Base-by-base conservation (phyloP, 1,140 invertebrate species). In the Drosophila grimshawi region DNA sequence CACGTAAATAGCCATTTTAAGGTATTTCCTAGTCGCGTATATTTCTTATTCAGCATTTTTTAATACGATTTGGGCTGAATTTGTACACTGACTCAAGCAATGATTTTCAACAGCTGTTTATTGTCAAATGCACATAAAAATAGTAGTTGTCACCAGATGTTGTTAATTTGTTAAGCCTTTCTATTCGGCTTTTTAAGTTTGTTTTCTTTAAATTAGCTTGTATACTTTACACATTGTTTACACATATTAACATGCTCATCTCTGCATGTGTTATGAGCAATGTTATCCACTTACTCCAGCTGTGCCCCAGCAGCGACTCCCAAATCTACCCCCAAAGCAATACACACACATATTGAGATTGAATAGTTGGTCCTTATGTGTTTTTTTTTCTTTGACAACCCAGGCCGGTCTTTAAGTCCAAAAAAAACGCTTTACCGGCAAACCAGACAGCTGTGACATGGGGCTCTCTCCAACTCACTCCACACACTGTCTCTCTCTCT, bases 401-500 rank as follows among this genome's bases (percentile, higher is more conserved):
- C 62, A 45, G 61, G 52, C 71, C 65, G 55, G 45, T 55, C 37
- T 75, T 74, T 68, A 62, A 71, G 57, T 41, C 37, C 46, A 19
- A 19, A 19, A 39, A 62, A 66, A 73, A 66, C 76, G 68, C 43
- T 56, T 70, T 73, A 65, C 85, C 83, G 83, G 85, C 80, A 80
- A 19, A 76, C 61, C 65, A 71, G 76, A 88, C 83, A 88, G 80
- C 80, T 86, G 83, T 80, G 73, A 64, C 57, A 57, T 6, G 10
- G 56, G 51, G 48, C 37, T 51, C 61, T 48, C 51, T 48, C 8
- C 8, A 43, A 19, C 45, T 43, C 19, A 41, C 29, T 11, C 56
- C 30, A 19, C 52, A 43, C 61, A 60, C 65, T 56, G 39, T 32
- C 33, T 48, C 41, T 6, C 1, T 39, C 5, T 19, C 10, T 19